Percentiles rank a stretch among this genome's conserved stretches.
Evolutionary conservation across 2,888 invertebrate species (phyloP).

Genomic region (Tridacna crocea): DNA sequence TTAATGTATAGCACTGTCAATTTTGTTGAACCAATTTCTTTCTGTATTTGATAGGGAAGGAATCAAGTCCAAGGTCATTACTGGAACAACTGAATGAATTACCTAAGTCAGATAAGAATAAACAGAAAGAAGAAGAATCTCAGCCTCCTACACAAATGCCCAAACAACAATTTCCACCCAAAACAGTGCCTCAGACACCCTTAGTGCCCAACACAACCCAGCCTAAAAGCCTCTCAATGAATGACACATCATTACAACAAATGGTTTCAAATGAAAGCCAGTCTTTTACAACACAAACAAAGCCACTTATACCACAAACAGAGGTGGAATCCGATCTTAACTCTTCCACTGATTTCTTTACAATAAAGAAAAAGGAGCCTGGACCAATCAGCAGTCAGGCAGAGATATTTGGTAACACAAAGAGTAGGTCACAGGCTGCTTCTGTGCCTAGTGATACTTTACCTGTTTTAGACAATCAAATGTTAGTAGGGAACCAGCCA

Average conservation of each 20-base stretch:
- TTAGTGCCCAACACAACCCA: conserved; percentile 13
- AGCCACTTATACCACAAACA: conserved; percentile 14
- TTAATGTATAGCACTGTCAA: too few species aligned
- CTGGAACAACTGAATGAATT: conserved; percentile 46
- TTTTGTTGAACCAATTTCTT: background rate
- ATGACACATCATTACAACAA: background rate
- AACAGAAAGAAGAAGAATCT: conserved; percentile 4
- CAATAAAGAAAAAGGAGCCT: conserved; percentile 58
- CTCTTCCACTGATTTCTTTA: conserved; percentile 66
- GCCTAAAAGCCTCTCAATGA: background rate
- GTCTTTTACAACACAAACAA: conserved; percentile 3
- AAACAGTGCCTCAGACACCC: conserved; percentile 11
- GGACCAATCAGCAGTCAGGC: conserved; percentile 27
- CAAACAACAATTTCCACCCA: conserved; percentile 3
- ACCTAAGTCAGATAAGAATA: background rate
- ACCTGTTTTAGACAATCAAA: conserved; percentile 35
- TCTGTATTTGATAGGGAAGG: background rate
- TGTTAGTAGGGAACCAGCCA: conserved; percentile 34
- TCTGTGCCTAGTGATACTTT: background rate
- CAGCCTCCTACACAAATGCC: background rate
- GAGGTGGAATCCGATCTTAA: conserved; percentile 62
- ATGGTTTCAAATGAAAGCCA: background rate
- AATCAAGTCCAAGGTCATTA: conserved; percentile 52
- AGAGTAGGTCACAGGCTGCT: background rate
- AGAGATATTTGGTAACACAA: background rate